A percentile compares a stretch with the other conserved stretches of the same genome.
Evolutionary conservation across 2,888 invertebrate genomes (phyloP).

Genomic region (Melinaea marsaeus): DNA sequence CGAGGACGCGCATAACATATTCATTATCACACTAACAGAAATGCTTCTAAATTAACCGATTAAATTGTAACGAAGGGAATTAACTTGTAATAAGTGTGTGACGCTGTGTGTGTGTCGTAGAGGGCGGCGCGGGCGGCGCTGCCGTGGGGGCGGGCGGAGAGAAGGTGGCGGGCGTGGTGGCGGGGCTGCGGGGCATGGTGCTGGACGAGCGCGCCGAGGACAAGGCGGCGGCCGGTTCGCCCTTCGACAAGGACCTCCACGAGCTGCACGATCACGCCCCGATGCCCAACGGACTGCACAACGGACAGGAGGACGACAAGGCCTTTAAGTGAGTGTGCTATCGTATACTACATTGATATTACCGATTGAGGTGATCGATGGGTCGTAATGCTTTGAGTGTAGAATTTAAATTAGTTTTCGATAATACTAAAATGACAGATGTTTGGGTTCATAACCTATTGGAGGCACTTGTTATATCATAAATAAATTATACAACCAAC

Average conservation of each 20-base stretch:
- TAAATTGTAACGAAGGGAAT: background rate
- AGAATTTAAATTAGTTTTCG: too few relatives aligned
- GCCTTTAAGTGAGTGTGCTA: conserved; percentile 88
- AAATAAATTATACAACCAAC: too few relatives aligned
- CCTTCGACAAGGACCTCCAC: conserved; percentile 71
- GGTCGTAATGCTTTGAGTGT: too few relatives aligned
- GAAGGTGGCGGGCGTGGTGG: conserved; percentile 66
- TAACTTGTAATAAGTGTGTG: too few relatives aligned
- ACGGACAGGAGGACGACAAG: conserved; percentile 89
- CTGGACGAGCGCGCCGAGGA: conserved; percentile 69
- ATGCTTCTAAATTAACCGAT: background rate
- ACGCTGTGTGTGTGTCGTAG: background rate
- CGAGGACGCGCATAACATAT: too few relatives aligned
- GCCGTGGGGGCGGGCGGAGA: conserved; percentile 60
- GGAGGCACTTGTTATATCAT: too few relatives aligned
- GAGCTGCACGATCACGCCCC: conserved; percentile 68
- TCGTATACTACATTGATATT: background rate
- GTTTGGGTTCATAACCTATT: too few relatives aligned
- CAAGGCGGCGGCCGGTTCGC: conserved; percentile 64
- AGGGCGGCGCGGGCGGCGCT: conserved; percentile 29
- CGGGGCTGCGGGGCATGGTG: conserved; percentile 68
- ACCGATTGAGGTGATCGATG: background rate
- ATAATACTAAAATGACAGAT: too few relatives aligned
- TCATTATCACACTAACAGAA: background rate
- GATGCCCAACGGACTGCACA: conserved; percentile 78